These are phyloP conservation scores for Atherinomorus stipes DNA, from an alignment of 2,113 vertebrate genomes.

Conservation along the genomic window DNA sequence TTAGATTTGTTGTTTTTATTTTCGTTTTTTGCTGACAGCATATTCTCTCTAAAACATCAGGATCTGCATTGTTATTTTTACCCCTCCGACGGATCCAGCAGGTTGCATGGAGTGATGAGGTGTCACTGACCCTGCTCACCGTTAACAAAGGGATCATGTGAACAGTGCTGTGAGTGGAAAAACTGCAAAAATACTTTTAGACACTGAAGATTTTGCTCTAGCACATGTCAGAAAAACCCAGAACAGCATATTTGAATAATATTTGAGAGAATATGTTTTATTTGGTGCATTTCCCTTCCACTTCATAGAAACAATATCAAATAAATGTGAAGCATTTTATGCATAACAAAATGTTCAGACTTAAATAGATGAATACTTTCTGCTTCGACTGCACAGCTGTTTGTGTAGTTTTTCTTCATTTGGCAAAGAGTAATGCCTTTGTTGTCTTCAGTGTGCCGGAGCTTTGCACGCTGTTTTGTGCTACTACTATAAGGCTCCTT, in stretches of 20 bases:
- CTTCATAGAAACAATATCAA: slow-evolving; percentile 63
- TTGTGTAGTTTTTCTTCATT: slow-evolving; percentile 70
- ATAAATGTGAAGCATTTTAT: slow-evolving; percentile 57
- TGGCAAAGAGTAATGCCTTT: slow-evolving; percentile 72
- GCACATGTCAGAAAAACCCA: slow-evolving; percentile 16
- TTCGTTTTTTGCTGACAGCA: slow-evolving; percentile 30
- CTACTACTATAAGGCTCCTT: slow-evolving; percentile 40
- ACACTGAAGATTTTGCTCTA: slow-evolving; percentile 21
- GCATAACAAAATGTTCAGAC: slow-evolving; percentile 60
- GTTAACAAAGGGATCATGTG: not conserved
- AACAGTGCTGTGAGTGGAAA: slow-evolving; percentile 1
- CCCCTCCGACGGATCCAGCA: slow-evolving; percentile 25
- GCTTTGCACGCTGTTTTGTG: slow-evolving; percentile 60
- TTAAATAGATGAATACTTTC: slow-evolving; percentile 68
- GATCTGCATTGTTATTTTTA: slow-evolving; percentile 13
- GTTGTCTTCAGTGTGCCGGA: slow-evolving; percentile 54
- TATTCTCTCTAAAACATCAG: slow-evolving; percentile 28
- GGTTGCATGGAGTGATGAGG: not conserved
- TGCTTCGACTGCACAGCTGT: slow-evolving; percentile 62
- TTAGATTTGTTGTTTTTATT: slow-evolving; percentile 11
- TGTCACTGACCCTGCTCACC: slow-evolving; percentile 14
- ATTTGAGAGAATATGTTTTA: slow-evolving; percentile 43
- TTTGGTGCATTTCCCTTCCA: slow-evolving; percentile 47
- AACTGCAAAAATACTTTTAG: slow-evolving; percentile 20
- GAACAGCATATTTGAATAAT: slow-evolving; percentile 47